Conservation (phyloP, 2,113 vertebrate species). For the Pachycephala philippinensis region DNA sequence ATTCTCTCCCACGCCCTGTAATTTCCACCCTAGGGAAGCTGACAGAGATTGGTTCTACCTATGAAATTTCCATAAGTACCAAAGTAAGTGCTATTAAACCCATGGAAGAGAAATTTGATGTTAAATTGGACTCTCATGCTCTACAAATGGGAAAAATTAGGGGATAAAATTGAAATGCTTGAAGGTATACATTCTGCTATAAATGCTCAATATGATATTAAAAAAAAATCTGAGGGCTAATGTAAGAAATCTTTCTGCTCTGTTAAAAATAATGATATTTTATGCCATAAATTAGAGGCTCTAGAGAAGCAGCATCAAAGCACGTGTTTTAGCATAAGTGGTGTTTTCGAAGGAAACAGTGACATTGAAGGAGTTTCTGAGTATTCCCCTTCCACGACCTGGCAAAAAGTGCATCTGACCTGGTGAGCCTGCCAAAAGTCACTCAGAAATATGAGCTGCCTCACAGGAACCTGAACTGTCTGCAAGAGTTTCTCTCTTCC, state of each 20-base stretch:
- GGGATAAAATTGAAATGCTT: conserved; percentile 49
- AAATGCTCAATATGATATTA: neutral
- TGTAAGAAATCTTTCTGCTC: conserved; percentile 4
- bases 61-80: conserved; percentile 59
- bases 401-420: neutral
- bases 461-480: neutral
- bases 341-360: rapidly evolving
- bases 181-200: conserved; percentile 6
- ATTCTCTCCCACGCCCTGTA: conserved; percentile 22
- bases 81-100: conserved; percentile 59
- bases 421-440: neutral
- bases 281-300: conserved; percentile 13
- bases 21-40: conserved; percentile 54
- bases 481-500: neutral
- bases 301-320: neutral
- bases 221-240: neutral
- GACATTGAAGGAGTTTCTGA: neutral
- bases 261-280: conserved; percentile 24
- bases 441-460: neutral
- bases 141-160: conserved; percentile 34
- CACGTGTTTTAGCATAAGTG: neutral
- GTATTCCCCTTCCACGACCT: neutral
- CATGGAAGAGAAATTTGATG: conserved; percentile 51
- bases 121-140: conserved; percentile 48
- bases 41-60: conserved; percentile 41